Conservation (phyloP, 1,140 invertebrate genomes). For the Lordiphosa mommai region DNA sequence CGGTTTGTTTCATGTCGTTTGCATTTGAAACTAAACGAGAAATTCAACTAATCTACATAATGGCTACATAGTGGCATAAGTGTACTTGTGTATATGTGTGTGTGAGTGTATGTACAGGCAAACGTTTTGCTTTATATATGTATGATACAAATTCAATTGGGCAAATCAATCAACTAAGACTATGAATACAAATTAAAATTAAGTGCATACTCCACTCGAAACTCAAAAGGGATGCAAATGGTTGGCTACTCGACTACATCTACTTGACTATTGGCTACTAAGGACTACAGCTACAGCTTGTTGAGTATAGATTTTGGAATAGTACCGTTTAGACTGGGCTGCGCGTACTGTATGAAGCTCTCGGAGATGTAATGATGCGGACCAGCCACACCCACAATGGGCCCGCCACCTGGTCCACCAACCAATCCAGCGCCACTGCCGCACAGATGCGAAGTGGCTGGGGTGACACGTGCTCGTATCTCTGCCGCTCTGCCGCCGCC, state of each 20-base stretch:
- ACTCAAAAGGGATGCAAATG: conserved; percentile 35
- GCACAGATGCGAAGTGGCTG: conserved; percentile 56
- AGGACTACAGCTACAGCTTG: conserved; percentile 52
- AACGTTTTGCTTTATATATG: conserved; percentile 1
- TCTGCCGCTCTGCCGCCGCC: conserved; percentile 58
- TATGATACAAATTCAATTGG: conserved; percentile 36
- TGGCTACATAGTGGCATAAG: conserved; percentile 10
- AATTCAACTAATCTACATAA: conserved; percentile 39
- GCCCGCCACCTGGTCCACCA: conserved; percentile 27
- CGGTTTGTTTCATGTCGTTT: conserved; percentile 17
- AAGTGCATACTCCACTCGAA: conserved; percentile 35
- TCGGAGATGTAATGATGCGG: conserved; percentile 79
- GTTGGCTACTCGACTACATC: conserved; percentile 29
- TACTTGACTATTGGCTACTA: conserved; percentile 13
- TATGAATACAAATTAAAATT: conserved; percentile 49
- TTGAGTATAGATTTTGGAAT: conserved; percentile 79
- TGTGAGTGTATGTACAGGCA: conserved; percentile 10
- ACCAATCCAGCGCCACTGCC: conserved; percentile 9
- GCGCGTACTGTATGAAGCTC: conserved; percentile 79
- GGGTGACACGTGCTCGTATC: conserved; percentile 60
- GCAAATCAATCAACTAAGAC: conserved; percentile 58
- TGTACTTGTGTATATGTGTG: conserved; percentile 1
- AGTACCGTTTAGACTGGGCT: conserved; percentile 80
- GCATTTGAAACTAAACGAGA: conserved; percentile 11
- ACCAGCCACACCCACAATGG: conserved; percentile 58